Base-by-base conservation (phyloP, 2,888 invertebrate species). In the Apamea anceps region DNA sequence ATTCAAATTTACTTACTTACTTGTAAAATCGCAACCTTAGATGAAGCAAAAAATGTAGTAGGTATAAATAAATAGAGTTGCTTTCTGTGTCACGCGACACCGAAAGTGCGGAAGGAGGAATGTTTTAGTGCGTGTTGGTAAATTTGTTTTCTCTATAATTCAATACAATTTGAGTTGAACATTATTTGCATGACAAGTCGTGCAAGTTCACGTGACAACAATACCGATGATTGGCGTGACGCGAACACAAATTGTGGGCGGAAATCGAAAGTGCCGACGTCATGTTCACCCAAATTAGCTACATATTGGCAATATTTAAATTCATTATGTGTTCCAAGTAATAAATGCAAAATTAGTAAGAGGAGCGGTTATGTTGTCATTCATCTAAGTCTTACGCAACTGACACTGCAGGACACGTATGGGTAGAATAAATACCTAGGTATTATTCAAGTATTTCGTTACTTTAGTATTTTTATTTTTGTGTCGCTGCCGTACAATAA, bases 91-190 rank as follows among this genome's bases (percentile, higher is more conserved):
- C 88, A 90, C 90, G 88, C 77, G 79, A 86, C 77, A 48, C 74
- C 54, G 42, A 66, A 72, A 87, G n/a, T 72, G 74, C 74, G 87
- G 84, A 84, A 86, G 78, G 63, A 70, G 78, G 74, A 79, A 77
- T 82, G 81, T 75, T 75, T 81, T 66, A 79, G 83, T 86, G 86
- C 82, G 88, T 88, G 86, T 81, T 83, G 77, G 84, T 81, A 87
- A 88, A 87, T 91, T 92, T 91, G 90, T 92, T 93, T 92, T 91
- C 91, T 89, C 88, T 75, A 85, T 91, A 91, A 91, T 91, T 93
- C 90, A 79, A 90, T 88, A 89, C 84, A 88, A 88, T 91, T 84
- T 86, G 85, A 85, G 84, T 87, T 66, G 85, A 78, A 79, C 85
- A 89, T 90, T 89, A 92, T 92, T 92, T 91, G 91, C 92, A 91